phyloP scores from a whole-genome alignment of 2,797 vertebrate genomes.

The Passerculus sandwichensis region DNA sequence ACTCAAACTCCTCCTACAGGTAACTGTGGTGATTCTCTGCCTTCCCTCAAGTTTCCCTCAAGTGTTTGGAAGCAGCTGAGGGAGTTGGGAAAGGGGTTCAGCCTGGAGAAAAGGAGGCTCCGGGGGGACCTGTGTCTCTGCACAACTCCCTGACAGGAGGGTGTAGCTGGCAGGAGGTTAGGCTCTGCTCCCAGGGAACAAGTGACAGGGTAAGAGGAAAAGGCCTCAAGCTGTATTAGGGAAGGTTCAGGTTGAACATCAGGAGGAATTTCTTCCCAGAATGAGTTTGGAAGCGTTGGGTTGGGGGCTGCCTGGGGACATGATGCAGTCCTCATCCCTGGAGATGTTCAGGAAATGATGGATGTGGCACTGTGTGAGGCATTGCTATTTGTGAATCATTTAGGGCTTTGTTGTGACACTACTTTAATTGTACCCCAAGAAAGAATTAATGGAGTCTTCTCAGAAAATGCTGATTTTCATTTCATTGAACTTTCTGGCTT shows the following conservation, averaged over 20 bases:
- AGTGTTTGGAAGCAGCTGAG: not conserved
- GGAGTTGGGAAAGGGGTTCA: not conserved
- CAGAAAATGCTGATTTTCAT: not conserved
- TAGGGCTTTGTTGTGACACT: not conserved
- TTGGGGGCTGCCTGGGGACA: not conserved
- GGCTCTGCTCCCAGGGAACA: not conserved
- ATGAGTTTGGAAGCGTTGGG: not conserved
- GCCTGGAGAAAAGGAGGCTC: not conserved
- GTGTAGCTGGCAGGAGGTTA: fast-evolving
- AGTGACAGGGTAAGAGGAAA: not conserved
- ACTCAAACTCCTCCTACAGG: constrained; percentile 95
- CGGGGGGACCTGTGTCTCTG: not conserved
- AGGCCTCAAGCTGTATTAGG: fast-evolving
- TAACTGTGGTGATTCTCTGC: constrained; percentile 25
- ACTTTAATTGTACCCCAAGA: not conserved
- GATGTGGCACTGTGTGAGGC: not conserved
- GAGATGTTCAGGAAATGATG: not conserved
- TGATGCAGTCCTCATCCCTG: not conserved
- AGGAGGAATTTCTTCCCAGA: not conserved
- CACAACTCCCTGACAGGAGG: not conserved
- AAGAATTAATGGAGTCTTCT: not conserved
- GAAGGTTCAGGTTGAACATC: not conserved
- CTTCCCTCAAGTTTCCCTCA: not conserved
- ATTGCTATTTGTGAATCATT: not conserved
- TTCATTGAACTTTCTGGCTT: not conserved